These are phyloP conservation scores for Agriopis marginaria DNA, from an alignment of 2,888 invertebrate species.

Conservation along the genomic window DNA sequence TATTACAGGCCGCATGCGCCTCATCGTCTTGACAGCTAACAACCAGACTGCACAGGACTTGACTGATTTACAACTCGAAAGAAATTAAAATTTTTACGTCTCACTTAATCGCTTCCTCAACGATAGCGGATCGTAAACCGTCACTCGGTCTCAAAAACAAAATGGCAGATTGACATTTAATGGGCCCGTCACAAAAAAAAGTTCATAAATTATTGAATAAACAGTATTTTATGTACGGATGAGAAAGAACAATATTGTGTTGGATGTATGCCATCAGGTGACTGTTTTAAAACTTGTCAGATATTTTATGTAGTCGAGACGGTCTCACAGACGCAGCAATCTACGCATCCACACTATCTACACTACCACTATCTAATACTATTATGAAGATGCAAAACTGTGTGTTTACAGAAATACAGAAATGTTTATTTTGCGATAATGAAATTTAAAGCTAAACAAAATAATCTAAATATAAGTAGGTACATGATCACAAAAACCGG, in stretches of 20 bases:
- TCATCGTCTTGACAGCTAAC: slow-evolving; percentile 47
- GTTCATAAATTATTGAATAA: slow-evolving; percentile 44
- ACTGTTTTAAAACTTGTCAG: slow-evolving; percentile 22
- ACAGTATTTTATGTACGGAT: slow-evolving; percentile 40
- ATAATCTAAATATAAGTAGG: no score
- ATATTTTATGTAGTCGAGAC: slow-evolving; percentile 22
- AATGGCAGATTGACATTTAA: slow-evolving; percentile 48
- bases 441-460: no score
- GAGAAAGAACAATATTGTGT: slow-evolving; percentile 22
- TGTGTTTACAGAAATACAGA: no score
- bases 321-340: slow-evolving; percentile 1
- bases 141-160: slow-evolving; percentile 46
- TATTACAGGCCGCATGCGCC: slow-evolving; percentile 37
- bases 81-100: slow-evolving; percentile 53
- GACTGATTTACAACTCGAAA: slow-evolving; percentile 50
- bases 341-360: neutral
- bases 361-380: no score
- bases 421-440: no score
- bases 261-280: slow-evolving; percentile 33
- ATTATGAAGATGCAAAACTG: no score
- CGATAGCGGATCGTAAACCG: slow-evolving; percentile 51
- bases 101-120: slow-evolving; percentile 51
- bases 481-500: no score
- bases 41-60: slow-evolving; percentile 39
- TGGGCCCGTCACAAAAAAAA: slow-evolving; percentile 42